Conservation (phyloP, 2,888 invertebrate species). For the Thelaira solivaga region DNA sequence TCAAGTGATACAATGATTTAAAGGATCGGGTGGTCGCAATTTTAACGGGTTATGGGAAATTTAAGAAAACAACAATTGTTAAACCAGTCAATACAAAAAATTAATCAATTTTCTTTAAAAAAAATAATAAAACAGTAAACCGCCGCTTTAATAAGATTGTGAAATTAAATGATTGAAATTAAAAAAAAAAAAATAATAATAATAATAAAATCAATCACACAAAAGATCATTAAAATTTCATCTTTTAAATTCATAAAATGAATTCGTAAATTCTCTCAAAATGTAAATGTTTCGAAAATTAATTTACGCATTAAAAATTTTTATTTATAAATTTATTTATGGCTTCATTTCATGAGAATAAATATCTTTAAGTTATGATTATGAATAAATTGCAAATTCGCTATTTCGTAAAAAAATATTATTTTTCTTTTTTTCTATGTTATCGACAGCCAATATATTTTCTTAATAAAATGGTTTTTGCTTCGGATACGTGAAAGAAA, state of each 20-base stretch:
- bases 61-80: background rate
- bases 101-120: conserved; percentile 62
- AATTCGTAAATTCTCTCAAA: no score
- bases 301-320: conserved; percentile 53
- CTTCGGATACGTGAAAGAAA: conserved; percentile 25
- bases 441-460: conserved; percentile 9
- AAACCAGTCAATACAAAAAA: conserved; percentile 53
- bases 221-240: conserved; percentile 47
- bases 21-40: conserved; percentile 41
- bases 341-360: conserved; percentile 51
- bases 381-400: conserved; percentile 35
- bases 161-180: conserved; percentile 52
- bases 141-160: conserved; percentile 40
- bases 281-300: no score
- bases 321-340: conserved; percentile 47
- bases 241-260: no score
- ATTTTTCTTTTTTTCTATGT: no score
- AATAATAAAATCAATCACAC: background rate
- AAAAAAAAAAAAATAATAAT: background rate
- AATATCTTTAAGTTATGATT: conserved; percentile 50
- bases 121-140: conserved; percentile 26
- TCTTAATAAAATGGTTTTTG: background rate
- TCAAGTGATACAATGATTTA: conserved; percentile 23
- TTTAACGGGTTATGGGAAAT: conserved; percentile 49
- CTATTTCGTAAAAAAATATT: conserved; percentile 14